These are phyloP conservation scores for Cygnus buccinator DNA, from an alignment of 2,113 vertebrate species.

Conservation along the genomic window DNA sequence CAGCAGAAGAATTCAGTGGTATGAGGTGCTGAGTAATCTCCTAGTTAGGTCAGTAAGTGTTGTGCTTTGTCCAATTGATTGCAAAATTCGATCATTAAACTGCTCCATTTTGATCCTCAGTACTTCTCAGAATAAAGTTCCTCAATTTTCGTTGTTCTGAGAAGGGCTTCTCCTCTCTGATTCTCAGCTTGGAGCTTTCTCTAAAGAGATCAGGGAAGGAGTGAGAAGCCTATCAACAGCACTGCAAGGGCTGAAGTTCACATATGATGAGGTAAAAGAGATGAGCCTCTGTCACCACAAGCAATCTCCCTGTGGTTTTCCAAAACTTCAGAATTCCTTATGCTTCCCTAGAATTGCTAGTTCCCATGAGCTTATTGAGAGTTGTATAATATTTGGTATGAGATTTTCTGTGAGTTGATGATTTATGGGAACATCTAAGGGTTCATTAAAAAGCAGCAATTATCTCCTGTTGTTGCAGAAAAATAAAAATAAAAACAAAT, in stretches of 20 bases:
- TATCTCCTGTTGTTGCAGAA: neutral
- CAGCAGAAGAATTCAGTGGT: neutral
- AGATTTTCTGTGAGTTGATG: neutral
- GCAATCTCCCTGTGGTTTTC: neutral
- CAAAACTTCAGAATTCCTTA: neutral
- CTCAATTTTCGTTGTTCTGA: neutral
- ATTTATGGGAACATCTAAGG: neutral
- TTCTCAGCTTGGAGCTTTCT: neutral
- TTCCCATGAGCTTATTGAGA: neutral
- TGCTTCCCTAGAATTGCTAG: neutral
- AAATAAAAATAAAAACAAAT: constrained; percentile 16
- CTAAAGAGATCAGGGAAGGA: neutral
- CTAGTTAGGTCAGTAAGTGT: neutral
- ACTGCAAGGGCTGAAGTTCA: neutral
- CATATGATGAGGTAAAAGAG: neutral
- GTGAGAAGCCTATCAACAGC: neutral
- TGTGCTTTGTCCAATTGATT: neutral
- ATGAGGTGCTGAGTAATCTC: neutral
- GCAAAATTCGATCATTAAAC: neutral
- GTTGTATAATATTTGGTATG: neutral
- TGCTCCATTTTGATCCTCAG: neutral
- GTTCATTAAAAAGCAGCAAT: neutral
- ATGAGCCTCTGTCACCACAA: neutral
- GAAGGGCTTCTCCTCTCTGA: neutral
- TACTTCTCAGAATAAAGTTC: neutral